Evolutionary conservation across 2,113 vertebrate genomes (phyloP).

Genomic region (Etia nguti): DNA sequence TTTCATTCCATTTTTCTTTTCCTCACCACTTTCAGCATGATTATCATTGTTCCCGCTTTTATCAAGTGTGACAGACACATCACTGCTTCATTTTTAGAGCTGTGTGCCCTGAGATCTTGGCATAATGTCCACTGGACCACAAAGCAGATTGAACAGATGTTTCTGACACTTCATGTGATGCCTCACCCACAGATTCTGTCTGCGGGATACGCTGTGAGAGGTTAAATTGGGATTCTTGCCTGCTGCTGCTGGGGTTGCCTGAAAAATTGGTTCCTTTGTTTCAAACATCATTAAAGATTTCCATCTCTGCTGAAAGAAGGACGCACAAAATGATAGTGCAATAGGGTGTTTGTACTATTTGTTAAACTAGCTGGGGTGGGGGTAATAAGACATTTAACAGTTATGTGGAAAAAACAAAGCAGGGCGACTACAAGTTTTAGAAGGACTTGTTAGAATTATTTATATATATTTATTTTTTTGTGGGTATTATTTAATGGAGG

Average conservation of each 20-base stretch:
- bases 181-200: constrained; percentile 5
- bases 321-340: not conserved
- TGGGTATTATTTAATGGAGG: not conserved
- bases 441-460: not conserved
- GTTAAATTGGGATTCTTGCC: constrained; percentile 20
- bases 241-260: not conserved
- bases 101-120: constrained; percentile 21
- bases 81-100: constrained; percentile 40
- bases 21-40: constrained; percentile 21
- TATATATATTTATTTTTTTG: not conserved
- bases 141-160: constrained; percentile 60
- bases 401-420: not conserved
- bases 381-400: not conserved
- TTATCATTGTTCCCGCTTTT: constrained; percentile 47
- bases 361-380: not conserved
- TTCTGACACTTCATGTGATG: constrained; percentile 44
- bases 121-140: constrained; percentile 40
- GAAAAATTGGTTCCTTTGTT: constrained; percentile 9
- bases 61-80: constrained; percentile 60
- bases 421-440: not conserved
- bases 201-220: not conserved
- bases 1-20: constrained; percentile 13
- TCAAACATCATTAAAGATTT: not conserved
- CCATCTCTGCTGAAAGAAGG: not conserved
- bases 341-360: not conserved